Conservation (phyloP, 2,888 invertebrate species). For the Piscicola geometra region DNA sequence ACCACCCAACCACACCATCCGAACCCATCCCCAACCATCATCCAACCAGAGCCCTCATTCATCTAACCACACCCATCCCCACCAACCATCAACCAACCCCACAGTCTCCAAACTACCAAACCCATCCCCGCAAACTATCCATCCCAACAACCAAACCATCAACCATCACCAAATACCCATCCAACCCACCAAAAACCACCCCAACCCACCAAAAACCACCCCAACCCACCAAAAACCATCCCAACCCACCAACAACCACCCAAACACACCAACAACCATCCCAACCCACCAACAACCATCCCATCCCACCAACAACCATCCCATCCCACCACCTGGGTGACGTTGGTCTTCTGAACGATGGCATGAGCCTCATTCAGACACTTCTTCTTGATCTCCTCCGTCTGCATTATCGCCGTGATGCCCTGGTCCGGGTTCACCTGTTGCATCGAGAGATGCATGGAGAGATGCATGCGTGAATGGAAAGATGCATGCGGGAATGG, state of each 20-base stretch:
- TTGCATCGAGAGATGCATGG: no score
- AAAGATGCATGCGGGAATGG: no score
- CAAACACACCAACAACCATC: not conserved
- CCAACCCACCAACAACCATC: not conserved
- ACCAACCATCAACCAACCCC: no score
- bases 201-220: not conserved
- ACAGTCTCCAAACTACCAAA: no score
- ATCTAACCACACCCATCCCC: no score
- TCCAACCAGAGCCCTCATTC: no score
- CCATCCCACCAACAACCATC: not conserved
- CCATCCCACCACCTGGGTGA: conserved; percentile 33
- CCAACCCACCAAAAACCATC: not conserved
- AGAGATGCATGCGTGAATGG: no score
- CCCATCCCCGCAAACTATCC: no score
- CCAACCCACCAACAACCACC: not conserved
- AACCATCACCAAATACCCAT: no score
- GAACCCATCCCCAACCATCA: no score
- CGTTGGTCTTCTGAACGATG: conserved; percentile 65
- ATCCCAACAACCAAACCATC: no score
- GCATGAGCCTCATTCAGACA: conserved; percentile 78
- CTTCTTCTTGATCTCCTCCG: conserved; percentile 78
- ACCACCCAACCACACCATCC: no score
- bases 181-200: not conserved
- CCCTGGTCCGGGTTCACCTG: conserved; percentile 72
- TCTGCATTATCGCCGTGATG: conserved; percentile 77